Evolutionary conservation across 2,888 invertebrate species (phyloP), one percentile per base, ranked within the genome.

Genomic region (Scaptomyza polygonia): DNA sequence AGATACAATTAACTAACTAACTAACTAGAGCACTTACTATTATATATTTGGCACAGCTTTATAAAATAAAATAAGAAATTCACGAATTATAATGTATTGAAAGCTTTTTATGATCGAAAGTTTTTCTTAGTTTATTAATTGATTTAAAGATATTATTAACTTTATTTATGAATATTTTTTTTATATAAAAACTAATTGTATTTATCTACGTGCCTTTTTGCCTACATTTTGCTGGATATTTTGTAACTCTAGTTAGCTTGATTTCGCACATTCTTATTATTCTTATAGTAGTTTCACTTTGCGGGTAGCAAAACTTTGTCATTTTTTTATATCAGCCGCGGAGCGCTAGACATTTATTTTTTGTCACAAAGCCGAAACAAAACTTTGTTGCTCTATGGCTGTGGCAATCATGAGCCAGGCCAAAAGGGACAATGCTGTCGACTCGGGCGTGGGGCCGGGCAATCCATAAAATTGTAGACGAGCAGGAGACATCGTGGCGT

Each of bases 401-500:
- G 44, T 14, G 47, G 59, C 36, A 27, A 51, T 25, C 39, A 29
- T 16, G 30, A 18, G 44, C 52, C 32, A 45, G 30, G 32, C 55
- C 42, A 36, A 36, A 34, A 12, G 32, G 21, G 21, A 48, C 25
- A 34, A 18, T 18, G 43, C 18, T 40, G 53, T 36, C 45, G 53
- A 54, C 57, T 16, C 40, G 58, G 65, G 65, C n/a, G n/a, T n/a
- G n/a, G n/a, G n/a, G n/a, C n/a, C n/a, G n/a, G 65, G 39, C 71
- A 48, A 68, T 62, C 71, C 72, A 79, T 80, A 84, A 79, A 67
- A 62, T 51, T 57, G 52, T 44, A 66, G 82, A 75, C 67, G 67
- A 63, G 58, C 47, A 47, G 67, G 72, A 75, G 72, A 76, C 72
- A 76, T 67, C 30, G 58, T 56, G 77, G 83, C 80, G 86, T 77